Percentiles rank a stretch among this genome's conserved stretches.
Conservation (phyloP, 2,797 vertebrate genomes). For the Clarias platycephalus region DNA sequence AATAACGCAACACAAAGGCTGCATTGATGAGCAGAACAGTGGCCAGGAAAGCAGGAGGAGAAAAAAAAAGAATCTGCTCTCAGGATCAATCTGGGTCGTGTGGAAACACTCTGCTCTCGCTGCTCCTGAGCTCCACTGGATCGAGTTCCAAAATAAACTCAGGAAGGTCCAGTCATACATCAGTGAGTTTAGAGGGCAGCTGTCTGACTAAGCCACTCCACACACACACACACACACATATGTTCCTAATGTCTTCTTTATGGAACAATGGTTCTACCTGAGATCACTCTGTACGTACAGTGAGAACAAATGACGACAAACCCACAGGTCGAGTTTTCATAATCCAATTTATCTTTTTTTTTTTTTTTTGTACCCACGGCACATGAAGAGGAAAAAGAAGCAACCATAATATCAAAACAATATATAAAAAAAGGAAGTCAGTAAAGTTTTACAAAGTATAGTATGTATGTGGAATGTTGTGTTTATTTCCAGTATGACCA, state of each 20-base stretch:
- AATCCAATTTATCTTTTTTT: constrained; percentile 77
- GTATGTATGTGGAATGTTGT: constrained; percentile 74
- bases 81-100: constrained; percentile 53
- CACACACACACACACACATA: background rate
- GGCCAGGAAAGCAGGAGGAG: constrained; percentile 8
- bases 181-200: constrained; percentile 11
- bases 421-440: constrained; percentile 71
- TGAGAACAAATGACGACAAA: constrained; percentile 41
- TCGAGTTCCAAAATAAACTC: constrained; percentile 63
- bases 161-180: constrained; percentile 19
- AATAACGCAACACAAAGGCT: constrained; percentile 51
- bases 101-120: constrained; percentile 18
- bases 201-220: background rate
- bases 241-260: background rate
- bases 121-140: constrained; percentile 10
- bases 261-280: background rate
- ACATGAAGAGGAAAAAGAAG: constrained; percentile 76
- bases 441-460: constrained; percentile 79
- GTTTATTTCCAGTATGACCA: constrained; percentile 67
- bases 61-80: constrained; percentile 45
- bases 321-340: constrained; percentile 45
- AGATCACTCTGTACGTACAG: background rate
- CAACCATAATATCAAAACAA: constrained; percentile 82
- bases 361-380: constrained; percentile 95
- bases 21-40: constrained; percentile 49